A percentile compares a stretch with the other conserved stretches of the same genome.
phyloP scores from a whole-genome alignment of 2,888 invertebrate genomes.

The Epistrophella euchroma region DNA sequence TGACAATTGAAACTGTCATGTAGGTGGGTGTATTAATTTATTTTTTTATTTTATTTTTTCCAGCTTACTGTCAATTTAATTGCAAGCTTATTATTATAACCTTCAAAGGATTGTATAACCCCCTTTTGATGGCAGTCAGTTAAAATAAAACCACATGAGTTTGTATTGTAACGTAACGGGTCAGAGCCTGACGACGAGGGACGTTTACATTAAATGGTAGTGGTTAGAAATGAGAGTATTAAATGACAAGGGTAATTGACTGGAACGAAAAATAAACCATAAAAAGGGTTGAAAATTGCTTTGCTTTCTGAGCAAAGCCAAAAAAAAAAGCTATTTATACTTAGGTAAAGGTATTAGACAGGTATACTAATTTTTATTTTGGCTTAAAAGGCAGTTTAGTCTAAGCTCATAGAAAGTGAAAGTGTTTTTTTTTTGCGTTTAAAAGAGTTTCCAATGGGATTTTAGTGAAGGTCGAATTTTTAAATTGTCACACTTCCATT shows the following conservation, averaged over 20 bases:
- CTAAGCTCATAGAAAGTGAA: background rate
- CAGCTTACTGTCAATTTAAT: constrained; percentile 36
- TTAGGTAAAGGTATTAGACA: background rate
- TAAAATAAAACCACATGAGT: constrained; percentile 47
- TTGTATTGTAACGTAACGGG: background rate
- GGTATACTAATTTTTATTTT: background rate
- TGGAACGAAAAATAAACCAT: constrained; percentile 4
- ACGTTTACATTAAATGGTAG: background rate
- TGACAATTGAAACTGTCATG: constrained; percentile 33
- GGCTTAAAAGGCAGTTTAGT: background rate
- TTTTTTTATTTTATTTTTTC: background rate
- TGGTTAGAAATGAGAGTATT: constrained; percentile 45
- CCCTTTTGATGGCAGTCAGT: constrained; percentile 46
- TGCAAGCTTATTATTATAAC: constrained; percentile 28
- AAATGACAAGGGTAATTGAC: constrained; percentile 63
- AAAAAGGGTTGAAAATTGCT: constrained; percentile 21
- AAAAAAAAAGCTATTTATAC: background rate
- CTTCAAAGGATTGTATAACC: constrained; percentile 18
- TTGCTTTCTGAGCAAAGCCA: constrained; percentile 1
- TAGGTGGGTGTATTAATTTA: too few species aligned
- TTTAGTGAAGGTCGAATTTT: background rate
- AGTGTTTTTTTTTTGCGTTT: background rate
- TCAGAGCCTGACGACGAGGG: background rate
- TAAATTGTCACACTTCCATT: background rate
- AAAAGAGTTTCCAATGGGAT: background rate